Percentiles rank a stretch among this genome's conserved stretches.
phyloP scores from a whole-genome alignment of 2,797 vertebrate species.

The Echiichthys vipera region DNA sequence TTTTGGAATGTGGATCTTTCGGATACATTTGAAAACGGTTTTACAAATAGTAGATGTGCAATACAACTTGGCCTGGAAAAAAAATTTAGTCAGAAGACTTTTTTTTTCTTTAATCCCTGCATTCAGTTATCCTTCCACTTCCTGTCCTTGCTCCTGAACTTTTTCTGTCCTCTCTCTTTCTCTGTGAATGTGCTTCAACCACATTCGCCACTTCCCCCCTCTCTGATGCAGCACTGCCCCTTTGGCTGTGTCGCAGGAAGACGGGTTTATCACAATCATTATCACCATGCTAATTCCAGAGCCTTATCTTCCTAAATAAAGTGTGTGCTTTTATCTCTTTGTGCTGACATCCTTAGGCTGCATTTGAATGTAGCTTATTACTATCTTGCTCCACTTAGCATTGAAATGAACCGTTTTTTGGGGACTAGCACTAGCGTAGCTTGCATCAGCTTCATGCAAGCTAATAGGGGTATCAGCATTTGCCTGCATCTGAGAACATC shows the following conservation, averaged over 20 bases:
- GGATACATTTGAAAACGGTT: no score
- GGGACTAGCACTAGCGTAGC: constrained; percentile 61
- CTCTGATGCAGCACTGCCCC: constrained; percentile 57
- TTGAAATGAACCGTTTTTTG: constrained; percentile 59
- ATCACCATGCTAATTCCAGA: constrained; percentile 71
- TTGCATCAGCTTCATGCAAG: constrained; percentile 81
- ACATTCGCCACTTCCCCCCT: background rate
- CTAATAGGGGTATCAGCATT: constrained; percentile 83
- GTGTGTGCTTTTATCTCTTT: constrained; percentile 78
- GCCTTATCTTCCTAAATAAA: constrained; percentile 80
- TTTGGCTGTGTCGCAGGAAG: constrained; percentile 54
- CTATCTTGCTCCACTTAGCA: constrained; percentile 62
- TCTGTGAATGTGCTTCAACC: constrained; percentile 15
- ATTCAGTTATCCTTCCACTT: constrained; percentile 6
- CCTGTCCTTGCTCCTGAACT: constrained; percentile 33
- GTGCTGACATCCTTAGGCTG: constrained; percentile 77
- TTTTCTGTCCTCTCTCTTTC: constrained; percentile 8
- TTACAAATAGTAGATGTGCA: no score
- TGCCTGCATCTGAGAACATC: constrained; percentile 83
- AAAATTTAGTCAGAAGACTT: no score
- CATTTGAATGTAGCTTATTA: constrained; percentile 57
- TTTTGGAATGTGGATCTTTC: no score
- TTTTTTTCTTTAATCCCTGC: no score
- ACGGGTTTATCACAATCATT: constrained; percentile 62
- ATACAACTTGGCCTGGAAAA: no score